Evolutionary conservation across 2,888 invertebrate genomes (phyloP).

Genomic region (Agriotes lineatus): DNA sequence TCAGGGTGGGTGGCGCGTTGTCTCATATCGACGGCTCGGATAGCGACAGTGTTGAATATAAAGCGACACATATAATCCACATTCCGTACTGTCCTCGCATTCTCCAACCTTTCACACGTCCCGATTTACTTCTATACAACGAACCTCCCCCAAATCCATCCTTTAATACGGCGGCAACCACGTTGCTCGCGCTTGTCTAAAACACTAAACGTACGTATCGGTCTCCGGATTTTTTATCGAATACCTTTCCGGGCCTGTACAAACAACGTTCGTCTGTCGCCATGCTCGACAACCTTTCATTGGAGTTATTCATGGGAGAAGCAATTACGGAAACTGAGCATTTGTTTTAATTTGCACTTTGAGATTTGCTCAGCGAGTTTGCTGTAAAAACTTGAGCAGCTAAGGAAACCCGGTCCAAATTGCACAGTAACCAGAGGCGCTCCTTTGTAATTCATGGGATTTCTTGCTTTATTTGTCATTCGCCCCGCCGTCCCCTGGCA

Average conservation of each 20-base stretch:
- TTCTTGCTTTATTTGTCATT: slow-evolving; percentile 67
- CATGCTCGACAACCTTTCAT: slow-evolving; percentile 2
- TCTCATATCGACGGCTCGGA: slow-evolving; percentile 50
- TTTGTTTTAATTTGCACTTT: slow-evolving; percentile 60
- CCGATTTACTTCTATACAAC: slow-evolving; percentile 46
- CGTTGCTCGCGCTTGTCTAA: not conserved
- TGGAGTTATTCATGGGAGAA: slow-evolving; percentile 35
- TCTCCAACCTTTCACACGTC: slow-evolving; percentile 55
- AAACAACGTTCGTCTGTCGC: not conserved
- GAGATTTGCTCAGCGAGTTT: slow-evolving; percentile 53
- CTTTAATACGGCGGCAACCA: not conserved
- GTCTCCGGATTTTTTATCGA: not conserved
- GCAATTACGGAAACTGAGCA: slow-evolving; percentile 41
- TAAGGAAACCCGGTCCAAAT: slow-evolving; percentile 57
- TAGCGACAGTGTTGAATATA: slow-evolving; percentile 55
- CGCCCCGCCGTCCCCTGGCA: slow-evolving; percentile 62
- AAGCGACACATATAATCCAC: slow-evolving; percentile 58
- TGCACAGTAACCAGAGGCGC: slow-evolving; percentile 64
- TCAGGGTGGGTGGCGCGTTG: slow-evolving; percentile 44
- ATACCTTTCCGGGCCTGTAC: not conserved
- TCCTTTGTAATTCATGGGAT: slow-evolving; percentile 67
- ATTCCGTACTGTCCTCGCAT: slow-evolving; percentile 56
- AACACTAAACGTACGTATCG: not conserved
- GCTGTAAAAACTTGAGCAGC: slow-evolving; percentile 49
- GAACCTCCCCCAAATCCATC: not conserved